Evolutionary conservation across 2,113 vertebrate genomes (phyloP).

Genomic region (Brienomyrus longianalis): DNA sequence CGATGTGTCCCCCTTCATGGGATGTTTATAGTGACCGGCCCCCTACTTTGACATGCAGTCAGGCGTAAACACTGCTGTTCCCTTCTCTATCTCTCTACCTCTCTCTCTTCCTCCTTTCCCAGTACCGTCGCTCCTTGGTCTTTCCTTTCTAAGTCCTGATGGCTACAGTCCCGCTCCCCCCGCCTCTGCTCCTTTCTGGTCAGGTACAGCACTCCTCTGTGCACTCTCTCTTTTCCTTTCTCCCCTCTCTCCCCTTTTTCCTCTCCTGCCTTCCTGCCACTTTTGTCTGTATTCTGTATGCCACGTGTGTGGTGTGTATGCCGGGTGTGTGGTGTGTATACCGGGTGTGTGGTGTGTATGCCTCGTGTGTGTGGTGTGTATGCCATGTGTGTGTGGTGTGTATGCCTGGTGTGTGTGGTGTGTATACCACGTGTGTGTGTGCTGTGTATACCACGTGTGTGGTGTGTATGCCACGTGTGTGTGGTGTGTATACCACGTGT

Average conservation of each 20-base stretch:
- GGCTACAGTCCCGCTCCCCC: conserved; percentile 97
- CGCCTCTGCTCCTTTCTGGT: conserved; percentile 97
- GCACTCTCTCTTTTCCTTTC: conserved; percentile 55
- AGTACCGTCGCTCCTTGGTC: conserved; percentile 93
- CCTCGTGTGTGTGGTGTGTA: too few species aligned
- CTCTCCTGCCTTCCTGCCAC: background rate
- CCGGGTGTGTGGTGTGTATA: too few species aligned
- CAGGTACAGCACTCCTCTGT: conserved; percentile 87
- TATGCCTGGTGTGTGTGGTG: too few species aligned
- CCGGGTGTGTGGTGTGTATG: too few species aligned
- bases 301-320: too few species aligned
- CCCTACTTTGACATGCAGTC: background rate
- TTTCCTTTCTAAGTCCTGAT: conserved; percentile 92
- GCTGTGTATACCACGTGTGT: too few species aligned
- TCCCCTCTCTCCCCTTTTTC: conserved; percentile 12
- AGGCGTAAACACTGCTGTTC: background rate
- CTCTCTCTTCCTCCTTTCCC: conserved; percentile 68
- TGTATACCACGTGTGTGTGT: too few species aligned
- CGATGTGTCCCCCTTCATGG: too few species aligned
- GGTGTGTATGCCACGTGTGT: too few species aligned
- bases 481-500: too few species aligned
- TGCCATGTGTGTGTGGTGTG: too few species aligned
- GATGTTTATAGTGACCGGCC: too few species aligned
- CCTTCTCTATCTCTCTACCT: conserved; percentile 35
- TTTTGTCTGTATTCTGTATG: background rate